Conservation (phyloP, 2,797 vertebrate genomes). For the Parambassis ranga region DNA sequence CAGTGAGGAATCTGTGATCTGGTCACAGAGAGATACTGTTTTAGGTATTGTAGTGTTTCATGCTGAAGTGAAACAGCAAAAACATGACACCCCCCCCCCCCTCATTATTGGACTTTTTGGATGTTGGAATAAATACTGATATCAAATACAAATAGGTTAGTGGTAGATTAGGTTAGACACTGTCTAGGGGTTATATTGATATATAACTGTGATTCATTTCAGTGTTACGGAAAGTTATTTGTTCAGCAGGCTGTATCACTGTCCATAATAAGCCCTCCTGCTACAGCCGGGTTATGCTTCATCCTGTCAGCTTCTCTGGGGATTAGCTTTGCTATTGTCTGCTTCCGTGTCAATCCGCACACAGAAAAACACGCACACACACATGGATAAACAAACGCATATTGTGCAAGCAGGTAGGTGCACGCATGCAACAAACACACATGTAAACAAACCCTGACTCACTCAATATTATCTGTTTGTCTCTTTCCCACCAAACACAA, state of each 20-base stretch:
- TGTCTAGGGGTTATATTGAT: neutral
- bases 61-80: neutral
- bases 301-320: constrained; percentile 64
- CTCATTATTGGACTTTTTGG: constrained; percentile 4
- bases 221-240: neutral
- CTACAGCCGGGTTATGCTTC: constrained; percentile 35
- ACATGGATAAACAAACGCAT: neutral
- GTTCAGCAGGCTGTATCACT: neutral
- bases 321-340: constrained; percentile 61
- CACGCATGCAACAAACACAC: neutral
- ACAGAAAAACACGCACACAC: neutral
- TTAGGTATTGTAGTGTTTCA: too few relatives aligned
- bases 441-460: neutral
- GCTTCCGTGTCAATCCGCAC: constrained; percentile 19
- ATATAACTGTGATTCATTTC: neutral
- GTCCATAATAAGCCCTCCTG: constrained; percentile 16
- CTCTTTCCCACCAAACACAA: neutral
- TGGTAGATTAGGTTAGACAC: constrained; percentile 4
- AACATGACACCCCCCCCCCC: too few relatives aligned
- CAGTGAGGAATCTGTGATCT: constrained; percentile 2
- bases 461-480: neutral
- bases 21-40: neutral
- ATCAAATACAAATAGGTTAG: constrained; percentile 19
- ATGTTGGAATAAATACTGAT: neutral
- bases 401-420: neutral